These are phyloP conservation scores for Tarsius wallacei DNA, from an alignment of 2,797 vertebrate species.

Conservation along the genomic window DNA sequence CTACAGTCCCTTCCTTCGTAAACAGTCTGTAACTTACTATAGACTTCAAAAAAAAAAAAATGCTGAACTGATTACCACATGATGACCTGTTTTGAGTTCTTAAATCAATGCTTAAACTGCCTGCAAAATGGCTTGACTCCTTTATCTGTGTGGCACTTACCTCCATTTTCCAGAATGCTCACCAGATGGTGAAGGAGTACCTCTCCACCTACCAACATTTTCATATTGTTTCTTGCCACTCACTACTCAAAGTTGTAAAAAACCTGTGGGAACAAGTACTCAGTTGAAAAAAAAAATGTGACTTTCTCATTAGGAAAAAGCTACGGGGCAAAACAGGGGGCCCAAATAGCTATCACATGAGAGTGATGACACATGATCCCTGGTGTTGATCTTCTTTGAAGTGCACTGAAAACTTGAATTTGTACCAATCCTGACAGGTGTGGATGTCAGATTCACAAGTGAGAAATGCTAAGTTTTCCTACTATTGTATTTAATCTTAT, in stretches of 20 bases:
- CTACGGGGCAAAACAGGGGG: background rate
- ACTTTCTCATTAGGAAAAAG: constrained; percentile 1
- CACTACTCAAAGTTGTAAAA: background rate
- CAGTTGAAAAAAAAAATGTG: constrained; percentile 45
- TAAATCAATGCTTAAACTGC: constrained; percentile 19
- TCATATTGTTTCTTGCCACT: background rate
- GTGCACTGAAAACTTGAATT: constrained; percentile 60
- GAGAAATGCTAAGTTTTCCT: constrained; percentile 50
- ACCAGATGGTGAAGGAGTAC: background rate
- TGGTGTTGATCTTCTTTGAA: constrained; percentile 67
- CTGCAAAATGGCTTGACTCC: constrained; percentile 31
- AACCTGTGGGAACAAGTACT: background rate
- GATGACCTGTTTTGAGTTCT: background rate
- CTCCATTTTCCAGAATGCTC: constrained; percentile 33
- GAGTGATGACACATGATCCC: background rate
- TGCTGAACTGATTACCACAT: background rate
- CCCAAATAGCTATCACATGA: background rate
- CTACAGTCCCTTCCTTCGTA: background rate
- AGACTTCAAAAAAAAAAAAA: background rate
- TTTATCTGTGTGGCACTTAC: background rate
- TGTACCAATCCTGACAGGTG: constrained; percentile 1
- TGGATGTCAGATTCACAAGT: constrained; percentile 1
- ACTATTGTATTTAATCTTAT: constrained; percentile 10
- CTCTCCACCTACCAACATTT: constrained; percentile 5
- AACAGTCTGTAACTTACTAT: background rate